Evolutionary conservation across 2,797 vertebrate genomes (phyloP), one percentile per base, ranked within the genome.

Genomic region (Oreochromis grahami): DNA sequence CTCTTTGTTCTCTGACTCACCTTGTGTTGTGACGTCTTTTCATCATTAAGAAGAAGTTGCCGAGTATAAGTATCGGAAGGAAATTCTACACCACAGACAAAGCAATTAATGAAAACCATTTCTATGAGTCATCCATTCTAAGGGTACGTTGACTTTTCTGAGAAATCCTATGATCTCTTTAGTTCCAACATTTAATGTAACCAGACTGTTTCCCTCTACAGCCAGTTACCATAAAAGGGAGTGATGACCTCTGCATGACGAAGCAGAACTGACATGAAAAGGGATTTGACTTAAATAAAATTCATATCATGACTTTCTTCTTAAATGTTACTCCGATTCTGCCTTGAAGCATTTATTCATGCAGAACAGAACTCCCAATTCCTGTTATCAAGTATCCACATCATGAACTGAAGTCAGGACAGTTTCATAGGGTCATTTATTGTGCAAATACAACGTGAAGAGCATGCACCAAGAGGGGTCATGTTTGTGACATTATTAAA

Each of bases 341-440:
- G 41, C 36, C 8, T 74, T 76, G 34, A 26, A 52, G 48, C 41
- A 52, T 55, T 74, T 72, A 2, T 32, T 88, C 36, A 80, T 55
- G 84, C 87, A 86, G 38, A 24, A 41, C 74, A 78, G 41, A 50
- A 74, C 34, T 84, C 70, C 60, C 72, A 15, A 87, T 91, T 89
- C 79, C 80, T 84, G 83, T 83, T 50, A 85, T 53, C 36, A 88
- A 88, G 48, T 12, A 74, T 4, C 7, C 26, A 79, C 74, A 83
- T 55, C 19, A 24, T 56, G 26, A 83, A 81, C 63, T 78, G 24
- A 55, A 85, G 53, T 76, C 38, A 76, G 13, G 55, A 29, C 26
- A 52, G 29, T 78, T 86, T 83, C 26, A 77, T 70, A 5, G 8
- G 4, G 36, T 48, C 26, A 52, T 93, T 93, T 90, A 91, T 87